These are phyloP conservation scores for Drosophila buzzatii DNA, from an alignment of 2,888 invertebrate genomes.

Conservation along the genomic window DNA sequence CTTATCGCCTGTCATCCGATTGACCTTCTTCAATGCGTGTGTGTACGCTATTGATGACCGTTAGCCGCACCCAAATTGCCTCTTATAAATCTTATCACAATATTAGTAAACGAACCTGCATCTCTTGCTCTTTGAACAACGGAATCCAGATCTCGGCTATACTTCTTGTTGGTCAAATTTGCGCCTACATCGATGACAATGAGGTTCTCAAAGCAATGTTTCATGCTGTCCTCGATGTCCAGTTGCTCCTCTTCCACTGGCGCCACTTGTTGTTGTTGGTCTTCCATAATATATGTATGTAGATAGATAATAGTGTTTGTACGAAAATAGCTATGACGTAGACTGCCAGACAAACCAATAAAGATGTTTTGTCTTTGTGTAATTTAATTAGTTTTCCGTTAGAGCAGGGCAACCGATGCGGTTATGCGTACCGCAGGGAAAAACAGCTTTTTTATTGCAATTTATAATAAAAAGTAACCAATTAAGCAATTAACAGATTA, in stretches of 20 bases:
- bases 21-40: constrained; percentile 56
- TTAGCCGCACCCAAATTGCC: constrained; percentile 62
- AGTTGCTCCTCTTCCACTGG: constrained; percentile 63
- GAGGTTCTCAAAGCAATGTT: constrained; percentile 95
- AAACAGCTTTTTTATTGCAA: constrained; percentile 38
- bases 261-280: constrained; percentile 56
- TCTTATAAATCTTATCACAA: constrained; percentile 56
- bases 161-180: constrained; percentile 97
- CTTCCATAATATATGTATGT: constrained; percentile 28
- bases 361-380: constrained; percentile 54
- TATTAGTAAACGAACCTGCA: constrained; percentile 88
- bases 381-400: constrained; percentile 67
- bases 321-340: constrained; percentile 83
- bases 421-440: constrained; percentile 43
- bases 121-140: constrained; percentile 96
- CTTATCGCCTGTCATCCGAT: constrained; percentile 51
- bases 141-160: constrained; percentile 95
- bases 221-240: constrained; percentile 86
- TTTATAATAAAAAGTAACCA: constrained; percentile 53
- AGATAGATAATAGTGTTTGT: constrained; percentile 34
- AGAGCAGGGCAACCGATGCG: constrained; percentile 57
- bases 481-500: constrained; percentile 52
- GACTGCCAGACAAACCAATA: constrained; percentile 28
- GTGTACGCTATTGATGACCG: constrained; percentile 33
- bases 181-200: constrained; percentile 96